Base-by-base conservation (phyloP, 2,888 invertebrate genomes). In the Lepidochrysops patricia region DNA sequence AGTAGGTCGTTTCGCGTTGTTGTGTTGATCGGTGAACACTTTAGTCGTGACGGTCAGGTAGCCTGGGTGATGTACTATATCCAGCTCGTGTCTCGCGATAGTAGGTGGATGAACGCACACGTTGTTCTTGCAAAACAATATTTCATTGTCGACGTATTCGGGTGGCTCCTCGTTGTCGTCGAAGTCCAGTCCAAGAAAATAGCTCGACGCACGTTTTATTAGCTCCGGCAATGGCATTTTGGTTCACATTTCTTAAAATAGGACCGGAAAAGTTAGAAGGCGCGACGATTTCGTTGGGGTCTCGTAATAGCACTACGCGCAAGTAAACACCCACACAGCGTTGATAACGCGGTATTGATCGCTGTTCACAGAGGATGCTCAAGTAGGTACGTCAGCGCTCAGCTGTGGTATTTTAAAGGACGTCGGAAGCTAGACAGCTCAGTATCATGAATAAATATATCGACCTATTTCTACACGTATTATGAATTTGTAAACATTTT, bases 81-180 rank as follows among this genome's bases (percentile, higher is more conserved):
- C 97, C 59, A 94, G 92, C 71, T 95, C 95, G 70, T 95, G 94
- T 57, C 96, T 91, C 58, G 95, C 92, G 63, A 95, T 91, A 0
- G 95, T 94, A 56, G 97, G 96, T 4, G 98, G 97, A 89, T 98
- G 98, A 52, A 98, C 98, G 81, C 98, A 98, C 34, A 98, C 97
- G 84, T 98, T 98, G 80, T 98, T 98, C 88, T 98, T 98, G 84
- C 96, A 96, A 80, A 95, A 96, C 57, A 96, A 87, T 63, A 95
- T 93, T 88, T 96, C 96, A 73, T 96, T 96, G 82, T 96, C 95
- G 77, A 94, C 94, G 75, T 95, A 95, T 73, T 91, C 82, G 50
- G 89, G 90, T 65, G 89, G 90, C 70, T 91, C 89, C 71, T 91
- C 92, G 73, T 90, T 89, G 63, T 90, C 90, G 59, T 91, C 90